Percentiles rank a stretch among this genome's conserved stretches.
Evolutionary conservation across 1,140 invertebrate genomes (phyloP).

Genomic region (Microplitis demolitor): DNA sequence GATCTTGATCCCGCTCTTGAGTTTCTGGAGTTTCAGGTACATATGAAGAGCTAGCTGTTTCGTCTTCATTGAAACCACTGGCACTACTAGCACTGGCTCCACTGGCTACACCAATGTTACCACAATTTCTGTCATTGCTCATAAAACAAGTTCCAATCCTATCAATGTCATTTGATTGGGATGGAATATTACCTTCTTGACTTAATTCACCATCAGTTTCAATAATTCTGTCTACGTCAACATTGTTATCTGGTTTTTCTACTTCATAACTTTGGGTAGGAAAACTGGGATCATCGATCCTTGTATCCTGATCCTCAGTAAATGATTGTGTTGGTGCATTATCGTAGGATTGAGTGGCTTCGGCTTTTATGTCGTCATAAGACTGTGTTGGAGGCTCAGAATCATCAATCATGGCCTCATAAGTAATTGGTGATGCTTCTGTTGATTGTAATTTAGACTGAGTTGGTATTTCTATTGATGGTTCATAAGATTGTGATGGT

Average conservation of each 20-base stretch:
- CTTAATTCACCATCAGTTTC: constrained; percentile 52
- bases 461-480: constrained; percentile 47
- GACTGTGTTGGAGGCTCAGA: constrained; percentile 51
- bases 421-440: constrained; percentile 38
- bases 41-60: constrained; percentile 57
- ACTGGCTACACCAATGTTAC: too few relatives aligned
- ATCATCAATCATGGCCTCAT: constrained; percentile 43
- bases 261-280: constrained; percentile 57
- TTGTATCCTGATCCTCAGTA: constrained; percentile 46
- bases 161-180: constrained; percentile 58
- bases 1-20: constrained; percentile 58
- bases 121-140: not conserved
- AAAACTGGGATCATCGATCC: constrained; percentile 51
- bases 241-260: constrained; percentile 45
- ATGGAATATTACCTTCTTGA: constrained; percentile 55
- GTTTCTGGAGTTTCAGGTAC: constrained; percentile 59
- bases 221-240: constrained; percentile 37
- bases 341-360: constrained; percentile 45
- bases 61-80: constrained; percentile 49
- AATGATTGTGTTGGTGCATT: constrained; percentile 56
- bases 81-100: too few relatives aligned
- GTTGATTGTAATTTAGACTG: constrained; percentile 49
- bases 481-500: constrained; percentile 54
- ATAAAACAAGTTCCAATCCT: constrained; percentile 54
- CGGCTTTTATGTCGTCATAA: constrained; percentile 46